Evolutionary conservation across 2,888 invertebrate genomes (phyloP).

Genomic region (Prosapia bicincta): DNA sequence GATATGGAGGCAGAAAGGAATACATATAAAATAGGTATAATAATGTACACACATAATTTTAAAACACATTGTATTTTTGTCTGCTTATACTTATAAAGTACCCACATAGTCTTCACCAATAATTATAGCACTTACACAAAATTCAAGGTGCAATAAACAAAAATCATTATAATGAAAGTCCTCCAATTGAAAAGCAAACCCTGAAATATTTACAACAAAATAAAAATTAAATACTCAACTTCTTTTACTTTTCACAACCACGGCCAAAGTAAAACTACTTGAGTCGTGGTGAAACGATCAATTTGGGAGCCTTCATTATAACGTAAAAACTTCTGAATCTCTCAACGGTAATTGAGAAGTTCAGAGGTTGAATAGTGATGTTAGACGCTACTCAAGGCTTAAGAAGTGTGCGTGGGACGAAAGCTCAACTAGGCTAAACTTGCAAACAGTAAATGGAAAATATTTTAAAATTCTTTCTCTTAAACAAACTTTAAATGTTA

Average conservation of each 20-base stretch:
- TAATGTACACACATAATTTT: neutral
- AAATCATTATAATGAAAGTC: neutral
- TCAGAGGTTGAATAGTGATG: constrained; percentile 28
- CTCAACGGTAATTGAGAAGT: constrained; percentile 36
- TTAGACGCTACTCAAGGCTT: neutral
- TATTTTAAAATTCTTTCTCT: too few species aligned
- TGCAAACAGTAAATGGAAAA: too few species aligned
- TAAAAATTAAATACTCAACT: neutral
- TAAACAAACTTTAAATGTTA: too few species aligned
- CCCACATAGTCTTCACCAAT: neutral
- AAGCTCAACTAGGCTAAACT: neutral
- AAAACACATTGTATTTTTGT: neutral
- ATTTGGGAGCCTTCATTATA: constrained; percentile 6
- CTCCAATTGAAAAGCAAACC: constrained; percentile 2
- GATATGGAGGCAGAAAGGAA: too few species aligned
- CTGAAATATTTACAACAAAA: neutral
- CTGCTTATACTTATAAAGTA: neutral
- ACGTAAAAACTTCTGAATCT: constrained; percentile 32
- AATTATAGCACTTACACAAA: neutral
- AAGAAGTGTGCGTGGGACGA: neutral
- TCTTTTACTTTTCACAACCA: constrained; percentile 10
- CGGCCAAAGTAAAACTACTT: neutral
- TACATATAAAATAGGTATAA: neutral
- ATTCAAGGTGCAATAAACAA: neutral
- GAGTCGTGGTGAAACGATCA: neutral